Evolutionary conservation across 2,797 vertebrate genomes (phyloP).

Genomic region (Bovichtus diacanthus): DNA sequence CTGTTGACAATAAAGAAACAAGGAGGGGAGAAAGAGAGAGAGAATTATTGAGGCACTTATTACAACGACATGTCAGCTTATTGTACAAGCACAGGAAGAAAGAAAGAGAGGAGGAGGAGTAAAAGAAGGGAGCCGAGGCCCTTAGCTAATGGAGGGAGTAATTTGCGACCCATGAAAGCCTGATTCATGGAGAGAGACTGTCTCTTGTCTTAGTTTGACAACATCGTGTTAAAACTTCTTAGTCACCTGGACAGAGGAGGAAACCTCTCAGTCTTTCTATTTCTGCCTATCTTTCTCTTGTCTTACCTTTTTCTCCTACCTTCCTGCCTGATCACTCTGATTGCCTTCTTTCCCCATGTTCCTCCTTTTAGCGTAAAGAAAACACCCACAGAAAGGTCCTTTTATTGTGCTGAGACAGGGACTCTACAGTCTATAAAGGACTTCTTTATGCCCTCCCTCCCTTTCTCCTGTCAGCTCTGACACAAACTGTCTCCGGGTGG

Average conservation of each 20-base stretch:
- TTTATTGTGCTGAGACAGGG: conserved; percentile 62
- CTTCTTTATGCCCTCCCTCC: conserved; percentile 62
- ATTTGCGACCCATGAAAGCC: conserved; percentile 76
- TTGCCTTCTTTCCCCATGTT: background rate
- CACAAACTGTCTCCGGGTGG: conserved; percentile 59
- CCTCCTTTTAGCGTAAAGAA: conserved; percentile 22
- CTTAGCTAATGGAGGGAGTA: conserved; percentile 71
- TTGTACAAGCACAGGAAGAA: conserved; percentile 41
- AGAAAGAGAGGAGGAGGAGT: conserved; percentile 47
- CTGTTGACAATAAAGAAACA: conserved; percentile 28
- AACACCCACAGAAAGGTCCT: conserved; percentile 51
- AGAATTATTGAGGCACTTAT: conserved; percentile 40
- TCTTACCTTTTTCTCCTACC: conserved; percentile 10
- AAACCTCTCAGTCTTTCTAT: conserved; percentile 39
- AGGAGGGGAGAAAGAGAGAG: conserved; percentile 4
- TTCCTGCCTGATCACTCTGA: conserved; percentile 22
- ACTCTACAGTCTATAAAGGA: conserved; percentile 59
- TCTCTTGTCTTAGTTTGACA: conserved; percentile 67
- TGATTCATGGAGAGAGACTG: conserved; percentile 74
- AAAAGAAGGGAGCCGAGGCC: conserved; percentile 48
- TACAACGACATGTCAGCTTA: conserved; percentile 41
- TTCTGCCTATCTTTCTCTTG: conserved; percentile 5
- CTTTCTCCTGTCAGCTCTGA: conserved; percentile 56
- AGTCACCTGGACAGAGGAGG: conserved; percentile 65
- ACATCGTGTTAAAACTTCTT: conserved; percentile 49